Evolutionary conservation across 2,888 invertebrate genomes (phyloP), one percentile per base, ranked within the genome.

Genomic region (Coronaproctus castanopsis): DNA sequence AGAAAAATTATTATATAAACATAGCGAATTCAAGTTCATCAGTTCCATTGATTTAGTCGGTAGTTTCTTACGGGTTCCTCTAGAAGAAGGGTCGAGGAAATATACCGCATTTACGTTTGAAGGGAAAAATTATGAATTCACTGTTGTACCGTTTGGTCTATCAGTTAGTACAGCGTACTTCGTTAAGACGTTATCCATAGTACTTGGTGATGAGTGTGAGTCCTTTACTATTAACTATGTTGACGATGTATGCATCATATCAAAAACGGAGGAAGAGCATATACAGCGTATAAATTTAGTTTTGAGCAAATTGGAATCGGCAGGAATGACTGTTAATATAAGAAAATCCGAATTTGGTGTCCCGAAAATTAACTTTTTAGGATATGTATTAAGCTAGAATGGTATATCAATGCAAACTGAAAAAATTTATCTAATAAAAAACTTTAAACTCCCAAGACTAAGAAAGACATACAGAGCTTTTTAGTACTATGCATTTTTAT

Each of bases 241-340:
- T 51, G 24, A 24, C 21, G 51, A 50, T 22, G 52, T 51, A 36
- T 49, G 53, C n/a, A 10, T 14, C 50, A 2, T 57, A 49, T 23
- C 22, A 58, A 20, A 51, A 64, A 52, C 24, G 50, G 8, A 54
- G 18, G 48, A 51, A 58, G 3, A 57, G 54, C 20, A 58, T 19
- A 21, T 36, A n/a, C 5, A 52, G n/a, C 19, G n/a, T 10, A 5
- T 20, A 19, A 21, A 24, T 52, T 57, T 57, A 20, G 50, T 22
- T 52, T 55, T 56, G 19, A 50, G 14, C 55, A 57, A 61, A 55
- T 49, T 56, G 14, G 53, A 21, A 48, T n/a, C 14, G 5, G 19
- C 19, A 5, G 10, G 10, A 10, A 52, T 52, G 19, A 21, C 55
- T 18, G 50, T 18, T 24, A 54, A 36, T 36, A 8, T 36, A 8